phyloP scores from a whole-genome alignment of 1,140 invertebrate species.

The Magallana angulata region DNA sequence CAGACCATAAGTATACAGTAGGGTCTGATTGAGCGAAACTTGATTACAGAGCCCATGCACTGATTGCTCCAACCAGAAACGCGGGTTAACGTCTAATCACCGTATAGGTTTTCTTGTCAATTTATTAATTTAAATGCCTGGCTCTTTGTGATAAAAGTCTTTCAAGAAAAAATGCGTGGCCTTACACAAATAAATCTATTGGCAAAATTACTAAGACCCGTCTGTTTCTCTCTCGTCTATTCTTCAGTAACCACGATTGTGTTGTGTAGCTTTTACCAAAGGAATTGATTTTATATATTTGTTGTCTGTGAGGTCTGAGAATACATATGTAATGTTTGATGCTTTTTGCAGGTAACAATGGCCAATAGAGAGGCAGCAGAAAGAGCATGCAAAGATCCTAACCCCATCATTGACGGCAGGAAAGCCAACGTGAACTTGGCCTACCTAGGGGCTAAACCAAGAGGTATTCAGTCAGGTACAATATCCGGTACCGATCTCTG shows the following conservation, averaged over 20 bases:
- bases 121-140: slow-evolving; percentile 35
- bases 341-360: slow-evolving; percentile 94
- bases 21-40: slow-evolving; percentile 15
- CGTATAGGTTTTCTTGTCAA: slow-evolving; percentile 33
- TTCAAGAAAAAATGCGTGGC: slow-evolving; percentile 7
- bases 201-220: slow-evolving; percentile 17
- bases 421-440: slow-evolving; percentile 99
- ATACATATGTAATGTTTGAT: not conserved
- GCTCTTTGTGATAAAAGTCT: slow-evolving; percentile 28
- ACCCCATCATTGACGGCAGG: slow-evolving; percentile 98
- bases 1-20: slow-evolving; percentile 9
- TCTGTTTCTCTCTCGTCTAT: not conserved
- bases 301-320: not conserved
- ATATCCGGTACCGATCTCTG: slow-evolving; percentile 17
- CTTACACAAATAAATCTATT: slow-evolving; percentile 29
- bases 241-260: not conserved
- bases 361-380: slow-evolving; percentile 94
- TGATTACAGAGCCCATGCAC: slow-evolving; percentile 17
- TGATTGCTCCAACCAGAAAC: slow-evolving; percentile 30
- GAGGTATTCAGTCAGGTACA: slow-evolving; percentile 79
- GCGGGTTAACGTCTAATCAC: slow-evolving; percentile 26
- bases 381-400: slow-evolving; percentile 97
- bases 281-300: not conserved
- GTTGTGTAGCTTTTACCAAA: not conserved
- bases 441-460: slow-evolving; percentile 96